These are phyloP conservation scores for Hydractinia echinata DNA, from an alignment of 30 jellyfish, hydroid and myxozoan genomes.

Conservation along the genomic window DNA sequence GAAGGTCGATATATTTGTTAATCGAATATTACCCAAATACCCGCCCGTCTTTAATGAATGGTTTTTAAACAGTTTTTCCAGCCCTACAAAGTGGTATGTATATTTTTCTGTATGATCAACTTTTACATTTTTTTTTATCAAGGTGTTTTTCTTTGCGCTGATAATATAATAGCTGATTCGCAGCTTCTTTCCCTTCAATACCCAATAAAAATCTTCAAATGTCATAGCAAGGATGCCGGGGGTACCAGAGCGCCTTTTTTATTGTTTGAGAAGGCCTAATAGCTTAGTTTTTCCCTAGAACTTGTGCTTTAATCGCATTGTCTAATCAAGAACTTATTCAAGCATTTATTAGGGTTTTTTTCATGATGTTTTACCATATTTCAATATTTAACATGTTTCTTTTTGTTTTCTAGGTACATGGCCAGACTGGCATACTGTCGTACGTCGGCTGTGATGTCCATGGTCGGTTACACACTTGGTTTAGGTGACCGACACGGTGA, in stretches of 20 bases:
- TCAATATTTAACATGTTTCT: not conserved
- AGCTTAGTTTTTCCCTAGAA: too few relatives aligned
- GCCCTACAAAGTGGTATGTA: conserved; percentile 88
- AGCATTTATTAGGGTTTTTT: too few relatives aligned
- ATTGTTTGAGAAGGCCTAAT: too few relatives aligned
- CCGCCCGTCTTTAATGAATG: conserved; percentile 98
- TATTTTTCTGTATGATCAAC: too few relatives aligned
- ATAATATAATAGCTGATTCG: not conserved
- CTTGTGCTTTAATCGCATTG: too few relatives aligned
- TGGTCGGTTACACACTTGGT: conserved; percentile 99
- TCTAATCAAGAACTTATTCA: too few relatives aligned
- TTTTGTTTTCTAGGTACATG: conserved; percentile 67
- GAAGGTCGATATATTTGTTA: conserved; percentile 58
- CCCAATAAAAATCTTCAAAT: too few relatives aligned
- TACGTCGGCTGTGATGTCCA: conserved; percentile 98
- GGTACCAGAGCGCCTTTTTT: too few relatives aligned
- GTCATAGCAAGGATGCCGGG: too few relatives aligned
- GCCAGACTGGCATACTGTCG: conserved; percentile 98
- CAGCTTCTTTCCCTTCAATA: too few relatives aligned
- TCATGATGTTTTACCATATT: too few relatives aligned
- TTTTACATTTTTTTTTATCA: too few relatives aligned
- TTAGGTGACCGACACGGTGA: conserved; percentile 99
- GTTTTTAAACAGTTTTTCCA: conserved; percentile 74
- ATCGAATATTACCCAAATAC: conserved; percentile 58
- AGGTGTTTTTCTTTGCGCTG: not conserved